A percentile compares a stretch with the other conserved stretches of the same genome.
These are phyloP conservation scores for Drosophila orosa DNA, from an alignment of 1,140 invertebrate genomes.

Conservation along the genomic window DNA sequence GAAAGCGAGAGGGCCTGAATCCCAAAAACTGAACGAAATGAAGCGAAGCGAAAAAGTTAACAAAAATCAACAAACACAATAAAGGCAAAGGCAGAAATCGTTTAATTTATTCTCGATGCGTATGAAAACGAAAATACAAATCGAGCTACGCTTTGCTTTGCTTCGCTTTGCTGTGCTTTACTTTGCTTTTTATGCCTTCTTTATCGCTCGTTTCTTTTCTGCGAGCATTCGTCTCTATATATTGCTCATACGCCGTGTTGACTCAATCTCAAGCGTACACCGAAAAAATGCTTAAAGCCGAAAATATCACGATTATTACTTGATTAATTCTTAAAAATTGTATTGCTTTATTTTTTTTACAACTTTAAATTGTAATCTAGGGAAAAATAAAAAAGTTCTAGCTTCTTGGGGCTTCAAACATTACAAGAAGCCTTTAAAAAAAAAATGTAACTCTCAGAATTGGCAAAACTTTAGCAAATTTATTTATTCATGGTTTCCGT, in stretches of 20 bases:
- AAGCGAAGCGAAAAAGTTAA: conserved; percentile 46
- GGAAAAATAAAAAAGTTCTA: neutral
- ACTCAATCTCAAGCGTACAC: conserved; percentile 19
- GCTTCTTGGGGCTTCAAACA: neutral
- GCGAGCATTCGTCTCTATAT: conserved; percentile 30
- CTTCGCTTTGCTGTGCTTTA: neutral
- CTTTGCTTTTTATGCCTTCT: conserved; percentile 11
- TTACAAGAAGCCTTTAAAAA: too few relatives aligned
- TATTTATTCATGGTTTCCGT: conserved; percentile 1
- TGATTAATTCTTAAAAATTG: too few relatives aligned
- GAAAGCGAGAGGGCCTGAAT: conserved; percentile 34
- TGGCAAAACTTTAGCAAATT: neutral
- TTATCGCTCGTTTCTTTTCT: conserved; percentile 1
- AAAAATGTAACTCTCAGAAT: neutral
- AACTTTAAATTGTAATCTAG: neutral
- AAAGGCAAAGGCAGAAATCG: conserved; percentile 38
- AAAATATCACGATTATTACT: conserved; percentile 6
- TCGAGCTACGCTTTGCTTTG: conserved; percentile 14
- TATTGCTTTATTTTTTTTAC: neutral
- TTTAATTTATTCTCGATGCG: conserved; percentile 78
- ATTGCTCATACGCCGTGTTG: conserved; percentile 63
- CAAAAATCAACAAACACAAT: conserved; percentile 51
- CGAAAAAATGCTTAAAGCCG: conserved; percentile 1
- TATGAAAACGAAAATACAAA: conserved; percentile 55
- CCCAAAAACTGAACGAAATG: conserved; percentile 19